Conservation (phyloP, 2,113 vertebrate genomes). For the Notiomystis cincta region DNA sequence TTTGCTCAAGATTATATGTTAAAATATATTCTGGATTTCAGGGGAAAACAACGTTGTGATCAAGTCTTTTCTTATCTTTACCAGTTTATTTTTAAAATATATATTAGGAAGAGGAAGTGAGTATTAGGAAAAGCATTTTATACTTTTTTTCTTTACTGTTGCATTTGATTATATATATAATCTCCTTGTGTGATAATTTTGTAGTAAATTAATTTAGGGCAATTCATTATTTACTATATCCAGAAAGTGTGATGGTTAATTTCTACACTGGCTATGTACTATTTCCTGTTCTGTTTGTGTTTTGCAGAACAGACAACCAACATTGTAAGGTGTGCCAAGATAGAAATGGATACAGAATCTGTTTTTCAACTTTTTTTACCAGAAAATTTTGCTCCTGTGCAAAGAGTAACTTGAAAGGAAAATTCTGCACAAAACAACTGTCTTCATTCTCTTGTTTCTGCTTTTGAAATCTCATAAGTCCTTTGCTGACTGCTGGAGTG, state of each 20-base stretch:
- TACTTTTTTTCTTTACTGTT: background rate
- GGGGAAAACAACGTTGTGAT: background rate
- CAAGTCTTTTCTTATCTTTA: background rate
- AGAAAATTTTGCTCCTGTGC: background rate
- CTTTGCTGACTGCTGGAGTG: background rate
- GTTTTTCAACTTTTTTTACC: background rate
- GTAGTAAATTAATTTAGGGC: background rate
- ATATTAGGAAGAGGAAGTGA: background rate
- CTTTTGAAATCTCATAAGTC: background rate
- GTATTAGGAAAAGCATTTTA: background rate
- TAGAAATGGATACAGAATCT: background rate
- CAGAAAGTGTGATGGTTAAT: background rate
- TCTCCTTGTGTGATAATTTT: background rate
- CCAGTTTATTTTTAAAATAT: background rate
- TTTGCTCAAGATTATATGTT: background rate
- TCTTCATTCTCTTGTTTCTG: background rate
- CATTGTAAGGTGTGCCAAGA: background rate
- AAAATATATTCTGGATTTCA: background rate
- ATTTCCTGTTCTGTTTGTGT: background rate
- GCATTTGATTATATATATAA: background rate
- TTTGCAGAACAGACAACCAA: background rate
- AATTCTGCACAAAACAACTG: background rate
- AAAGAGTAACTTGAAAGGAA: background rate
- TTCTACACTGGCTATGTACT: background rate
- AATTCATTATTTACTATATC: background rate